Conservation (phyloP, 2,113 vertebrate species). For the Athene noctua region DNA sequence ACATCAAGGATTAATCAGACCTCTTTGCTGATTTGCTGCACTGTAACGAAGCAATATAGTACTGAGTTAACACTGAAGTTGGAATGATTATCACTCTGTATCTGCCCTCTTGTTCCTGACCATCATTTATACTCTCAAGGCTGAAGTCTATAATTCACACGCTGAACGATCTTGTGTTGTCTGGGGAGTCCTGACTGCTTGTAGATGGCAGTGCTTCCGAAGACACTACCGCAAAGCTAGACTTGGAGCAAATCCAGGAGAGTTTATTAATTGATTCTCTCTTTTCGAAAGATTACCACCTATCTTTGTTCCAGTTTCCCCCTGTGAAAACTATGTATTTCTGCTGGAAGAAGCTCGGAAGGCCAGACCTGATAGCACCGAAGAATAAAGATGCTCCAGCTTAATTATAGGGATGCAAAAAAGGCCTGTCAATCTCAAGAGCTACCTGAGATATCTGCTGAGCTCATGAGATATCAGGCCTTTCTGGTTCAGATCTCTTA, state of each 20-base stretch:
- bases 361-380: neutral
- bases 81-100: constrained; percentile 37
- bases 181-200: constrained; percentile 24
- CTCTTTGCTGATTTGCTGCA: constrained; percentile 12
- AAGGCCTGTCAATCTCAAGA: neutral
- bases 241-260: constrained; percentile 44
- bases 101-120: constrained; percentile 19
- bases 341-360: neutral
- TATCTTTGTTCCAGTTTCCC: neutral
- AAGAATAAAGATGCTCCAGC: neutral
- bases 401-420: neutral
- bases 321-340: neutral
- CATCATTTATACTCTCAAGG: constrained; percentile 51
- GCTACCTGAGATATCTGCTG: neutral
- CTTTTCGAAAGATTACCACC: constrained; percentile 1
- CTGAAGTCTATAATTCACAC: constrained; percentile 50
- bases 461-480: neutral
- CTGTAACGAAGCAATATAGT: constrained; percentile 1
- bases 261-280: constrained; percentile 46
- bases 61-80: constrained; percentile 43
- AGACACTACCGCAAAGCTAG: neutral
- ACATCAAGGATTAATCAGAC: constrained; percentile 30
- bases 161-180: constrained; percentile 1
- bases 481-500: neutral
- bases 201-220: constrained; percentile 12